Evolutionary conservation across 1,140 invertebrate species (phyloP), one percentile per base, ranked within the genome.

Genomic region (Drosophila parvula): DNA sequence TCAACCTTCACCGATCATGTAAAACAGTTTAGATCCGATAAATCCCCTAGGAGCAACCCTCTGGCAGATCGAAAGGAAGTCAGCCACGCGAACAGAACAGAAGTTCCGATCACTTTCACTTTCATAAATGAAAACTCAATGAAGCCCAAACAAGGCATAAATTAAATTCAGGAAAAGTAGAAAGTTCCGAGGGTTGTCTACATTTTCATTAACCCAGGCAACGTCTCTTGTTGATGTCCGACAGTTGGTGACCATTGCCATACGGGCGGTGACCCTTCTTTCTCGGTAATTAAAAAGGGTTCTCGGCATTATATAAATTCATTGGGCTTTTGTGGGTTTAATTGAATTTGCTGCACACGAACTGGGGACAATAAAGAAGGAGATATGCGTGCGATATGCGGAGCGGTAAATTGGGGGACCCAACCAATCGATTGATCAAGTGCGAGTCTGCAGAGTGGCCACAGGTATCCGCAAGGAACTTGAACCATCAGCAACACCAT

Each of bases 401-500:
- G 22, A 22, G 22, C 81, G 81, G 78, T 85, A 85, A 85, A 85
- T 84, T 81, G 56, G 75, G 75, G 43, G 57, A 50, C 48, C 45
- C 62, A 68, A 51, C 64, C 71, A 71, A 71, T 57, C 74, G 67
- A 82, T 77, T 81, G 79, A 86, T 86, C 82, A 86, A 61, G 62
- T 64, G 68, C 40, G 11, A 70, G 56, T 48, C 63, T 32, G 74
- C 74, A 47, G 34, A 65, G 60, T 64, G 70, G 16, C 45, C 38
- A 45, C n/a, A 41, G 40, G 40, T 71, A 34, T 71, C 50, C 51
- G 10, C 34, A 48, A 32, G 51, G 18, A 12, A 16, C 30, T 43
- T 32, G 27, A 30, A 8, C 55, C 80, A 89, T 89, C 84, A 75
- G 81, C 85, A 60, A 89, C 84, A 89, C 84, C 80, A 89, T 89